Conservation (phyloP, 2,888 invertebrate species). For the Thalpophila matura region DNA sequence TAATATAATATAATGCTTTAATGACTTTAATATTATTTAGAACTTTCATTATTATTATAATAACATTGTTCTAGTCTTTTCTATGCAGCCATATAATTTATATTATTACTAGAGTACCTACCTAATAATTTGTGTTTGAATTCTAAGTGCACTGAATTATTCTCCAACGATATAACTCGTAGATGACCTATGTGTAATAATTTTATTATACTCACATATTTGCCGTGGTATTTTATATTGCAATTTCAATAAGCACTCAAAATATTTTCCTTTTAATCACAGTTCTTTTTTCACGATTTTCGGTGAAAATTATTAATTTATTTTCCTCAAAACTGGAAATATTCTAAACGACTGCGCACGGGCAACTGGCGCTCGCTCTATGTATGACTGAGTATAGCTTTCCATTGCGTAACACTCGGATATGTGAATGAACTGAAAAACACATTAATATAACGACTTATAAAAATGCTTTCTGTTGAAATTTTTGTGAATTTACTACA, state of each 20-base stretch:
- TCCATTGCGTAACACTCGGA: conserved; percentile 59
- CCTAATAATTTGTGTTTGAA: background rate
- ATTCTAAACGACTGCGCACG: conserved; percentile 41
- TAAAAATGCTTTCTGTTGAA: background rate
- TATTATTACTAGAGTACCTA: background rate
- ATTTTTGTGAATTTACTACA: background rate
- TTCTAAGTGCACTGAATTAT: background rate
- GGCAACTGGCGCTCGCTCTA: conserved; percentile 41
- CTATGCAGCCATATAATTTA: background rate
- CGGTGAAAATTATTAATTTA: background rate
- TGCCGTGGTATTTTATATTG: conserved; percentile 3
- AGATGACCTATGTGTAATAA: no score
- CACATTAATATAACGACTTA: conserved; percentile 21
- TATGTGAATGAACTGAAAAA: conserved; percentile 66
- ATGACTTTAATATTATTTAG: background rate
- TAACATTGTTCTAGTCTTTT: background rate
- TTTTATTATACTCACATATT: conserved; percentile 50
- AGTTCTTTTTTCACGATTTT: background rate
- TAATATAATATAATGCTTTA: background rate
- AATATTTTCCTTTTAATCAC: no score
- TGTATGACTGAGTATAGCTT: conserved; percentile 63
- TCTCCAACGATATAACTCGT: no score
- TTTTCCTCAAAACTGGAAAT: conserved; percentile 18
- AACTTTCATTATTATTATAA: background rate
- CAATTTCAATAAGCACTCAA: background rate